These are phyloP conservation scores for Macroglossus sobrinus DNA, from an alignment of 2,113 vertebrate species.

Conservation along the genomic window DNA sequence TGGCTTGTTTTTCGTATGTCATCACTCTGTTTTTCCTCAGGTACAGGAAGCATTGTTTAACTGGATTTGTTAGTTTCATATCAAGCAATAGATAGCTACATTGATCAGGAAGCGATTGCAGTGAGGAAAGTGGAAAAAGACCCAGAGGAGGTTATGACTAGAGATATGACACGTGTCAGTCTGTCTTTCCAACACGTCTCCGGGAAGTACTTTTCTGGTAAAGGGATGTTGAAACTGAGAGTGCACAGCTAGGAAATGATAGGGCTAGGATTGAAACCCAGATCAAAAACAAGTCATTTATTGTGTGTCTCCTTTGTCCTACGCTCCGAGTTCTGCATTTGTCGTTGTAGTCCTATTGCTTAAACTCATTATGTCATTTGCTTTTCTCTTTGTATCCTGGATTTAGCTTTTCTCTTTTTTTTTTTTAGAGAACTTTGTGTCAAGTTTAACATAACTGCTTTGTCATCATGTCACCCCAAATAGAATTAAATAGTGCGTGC, in stretches of 20 bases:
- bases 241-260: not conserved
- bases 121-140: accelerated
- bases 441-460: not conserved
- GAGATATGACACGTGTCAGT: accelerated
- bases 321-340: not conserved
- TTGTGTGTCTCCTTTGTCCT: not conserved
- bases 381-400: not conserved
- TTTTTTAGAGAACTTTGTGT: not conserved
- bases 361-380: not conserved
- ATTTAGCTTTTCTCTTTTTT: not conserved
- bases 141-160: accelerated
- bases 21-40: not conserved
- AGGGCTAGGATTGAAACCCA: not conserved
- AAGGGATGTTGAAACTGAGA: accelerated
- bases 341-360: not conserved
- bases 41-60: not conserved
- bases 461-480: not conserved
- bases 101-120: accelerated
- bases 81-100: not conserved
- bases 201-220: not conserved
- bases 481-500: not conserved
- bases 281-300: not conserved
- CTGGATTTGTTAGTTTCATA: not conserved
- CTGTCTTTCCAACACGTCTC: not conserved
- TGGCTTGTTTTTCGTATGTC: not conserved